Evolutionary conservation across 2,113 vertebrate genomes (phyloP).

Genomic region (Anarhynchus alexandrinus): DNA sequence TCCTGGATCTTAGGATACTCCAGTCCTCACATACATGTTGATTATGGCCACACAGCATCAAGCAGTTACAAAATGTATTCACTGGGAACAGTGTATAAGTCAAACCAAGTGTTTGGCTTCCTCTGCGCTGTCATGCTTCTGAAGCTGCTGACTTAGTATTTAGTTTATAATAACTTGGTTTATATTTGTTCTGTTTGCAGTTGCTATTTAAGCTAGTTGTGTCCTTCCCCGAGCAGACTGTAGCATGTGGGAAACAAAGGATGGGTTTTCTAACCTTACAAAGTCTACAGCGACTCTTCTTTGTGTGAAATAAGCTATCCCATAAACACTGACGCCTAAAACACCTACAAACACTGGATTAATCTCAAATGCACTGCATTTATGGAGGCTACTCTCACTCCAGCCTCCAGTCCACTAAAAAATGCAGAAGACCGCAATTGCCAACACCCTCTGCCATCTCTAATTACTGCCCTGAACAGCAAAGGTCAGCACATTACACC

Average conservation of each 20-base stretch:
- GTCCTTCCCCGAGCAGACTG: background rate
- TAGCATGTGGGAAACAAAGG: background rate
- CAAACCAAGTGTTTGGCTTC: background rate
- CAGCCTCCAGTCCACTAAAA: background rate
- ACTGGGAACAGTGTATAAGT: background rate
- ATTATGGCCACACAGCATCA: background rate
- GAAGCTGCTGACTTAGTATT: background rate
- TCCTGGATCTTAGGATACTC: background rate
- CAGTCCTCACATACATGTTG: background rate
- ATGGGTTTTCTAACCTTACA: background rate
- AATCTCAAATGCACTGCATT: background rate
- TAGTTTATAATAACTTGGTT: background rate
- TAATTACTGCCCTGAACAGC: conserved; percentile 3
- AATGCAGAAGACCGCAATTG: background rate
- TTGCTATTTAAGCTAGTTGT: background rate
- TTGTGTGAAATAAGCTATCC: background rate
- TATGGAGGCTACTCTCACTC: background rate
- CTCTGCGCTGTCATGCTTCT: background rate
- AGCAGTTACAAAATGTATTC: background rate
- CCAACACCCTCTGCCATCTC: background rate
- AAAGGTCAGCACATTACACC: conserved; percentile 41
- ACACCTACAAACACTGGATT: background rate
- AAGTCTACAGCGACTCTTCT: background rate
- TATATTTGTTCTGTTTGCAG: background rate
- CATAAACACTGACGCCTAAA: background rate